Base-by-base conservation (phyloP, 2,888 invertebrate species). In the Macrophya alboannulata region DNA sequence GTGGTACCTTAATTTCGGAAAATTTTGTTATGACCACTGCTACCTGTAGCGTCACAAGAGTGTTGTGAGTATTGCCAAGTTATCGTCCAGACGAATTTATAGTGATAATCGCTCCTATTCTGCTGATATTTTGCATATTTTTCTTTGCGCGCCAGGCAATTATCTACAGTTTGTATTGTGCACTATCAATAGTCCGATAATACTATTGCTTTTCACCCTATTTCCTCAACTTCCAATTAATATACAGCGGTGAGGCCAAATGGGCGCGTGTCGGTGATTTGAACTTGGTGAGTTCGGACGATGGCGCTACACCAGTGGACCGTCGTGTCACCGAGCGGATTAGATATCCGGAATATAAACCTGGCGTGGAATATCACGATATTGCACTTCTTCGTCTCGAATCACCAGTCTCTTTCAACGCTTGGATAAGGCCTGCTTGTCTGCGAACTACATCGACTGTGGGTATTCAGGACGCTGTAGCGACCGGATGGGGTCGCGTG, bases 11-110 rank as follows among this genome's bases (percentile, higher is more conserved):
- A 9, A 95, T 97, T 84, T 96, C 96, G 84, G 91, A 96, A 0
- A 93, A 94, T 10, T 96, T 95, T 91, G 95, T 97, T 43, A 90
- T 97, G 5, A 96, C 96, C 0, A 97, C 96, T 0, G 96, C 96
- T 0, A 97, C 97, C 91, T 97, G 97, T 88, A 90, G 87, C 17
- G 48, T 31, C 48, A 65, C 86, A 4, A 1, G 9, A 17, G 48
- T 55, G 3, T 86, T 87, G 88, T 87, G 86, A 84, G 84, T 79
- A 0, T 43, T 40, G 21, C 12, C 17, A 6, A 6, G 17, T 81
- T 21, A 45, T 45, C 37, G 5, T 71, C 40, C n/a, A 4, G 15
- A 40, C 1, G 3, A 17, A 9, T 71, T n/a, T n/a, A 1, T 9
- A 40, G 37, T 6, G 0, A 5, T 17, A 37, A 40, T 40, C 71